Evolutionary conservation across 2,888 invertebrate genomes (phyloP).

Genomic region (Drosophila vallismaia): DNA sequence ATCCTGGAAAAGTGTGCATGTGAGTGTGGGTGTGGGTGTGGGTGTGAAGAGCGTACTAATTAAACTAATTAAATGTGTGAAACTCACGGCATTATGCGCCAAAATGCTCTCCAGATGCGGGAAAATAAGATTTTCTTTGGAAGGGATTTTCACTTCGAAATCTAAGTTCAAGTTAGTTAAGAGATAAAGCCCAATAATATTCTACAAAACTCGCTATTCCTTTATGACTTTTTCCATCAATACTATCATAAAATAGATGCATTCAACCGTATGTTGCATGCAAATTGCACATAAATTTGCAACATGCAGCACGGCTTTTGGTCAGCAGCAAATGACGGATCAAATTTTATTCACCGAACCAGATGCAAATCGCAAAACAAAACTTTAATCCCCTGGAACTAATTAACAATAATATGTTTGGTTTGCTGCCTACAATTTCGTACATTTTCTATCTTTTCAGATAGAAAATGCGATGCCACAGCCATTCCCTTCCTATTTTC

Average conservation of each 20-base stretch:
- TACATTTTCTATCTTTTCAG: not conserved
- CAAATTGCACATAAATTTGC: conserved; percentile 40
- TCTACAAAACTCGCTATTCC: no score
- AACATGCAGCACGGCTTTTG: not conserved
- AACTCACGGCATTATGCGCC: conserved; percentile 38
- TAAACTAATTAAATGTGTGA: conserved; percentile 69
- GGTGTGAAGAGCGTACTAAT: conserved; percentile 50
- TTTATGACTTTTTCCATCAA: conserved; percentile 6
- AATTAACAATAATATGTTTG: conserved; percentile 56
- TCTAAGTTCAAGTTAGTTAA: not conserved
- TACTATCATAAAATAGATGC: conserved; percentile 1
- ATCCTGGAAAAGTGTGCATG: conserved; percentile 2
- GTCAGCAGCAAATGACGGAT: conserved; percentile 1
- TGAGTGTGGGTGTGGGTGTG: conserved; percentile 20
- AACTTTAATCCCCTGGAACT: conserved; percentile 25
- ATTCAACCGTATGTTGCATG: conserved; percentile 27
- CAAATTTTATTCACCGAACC: conserved; percentile 12
- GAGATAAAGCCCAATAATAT: not conserved
- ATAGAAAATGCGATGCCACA: not conserved
- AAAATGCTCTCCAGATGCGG: conserved; percentile 20
- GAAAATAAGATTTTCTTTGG: conserved; percentile 22
- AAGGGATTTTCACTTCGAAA: not conserved
- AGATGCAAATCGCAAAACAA: conserved; percentile 19
- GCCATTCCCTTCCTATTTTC: not conserved
- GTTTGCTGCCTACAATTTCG: conserved; percentile 14